phyloP scores from a whole-genome alignment of 2,888 invertebrate genomes.

The Criorhina ranunculi region DNA sequence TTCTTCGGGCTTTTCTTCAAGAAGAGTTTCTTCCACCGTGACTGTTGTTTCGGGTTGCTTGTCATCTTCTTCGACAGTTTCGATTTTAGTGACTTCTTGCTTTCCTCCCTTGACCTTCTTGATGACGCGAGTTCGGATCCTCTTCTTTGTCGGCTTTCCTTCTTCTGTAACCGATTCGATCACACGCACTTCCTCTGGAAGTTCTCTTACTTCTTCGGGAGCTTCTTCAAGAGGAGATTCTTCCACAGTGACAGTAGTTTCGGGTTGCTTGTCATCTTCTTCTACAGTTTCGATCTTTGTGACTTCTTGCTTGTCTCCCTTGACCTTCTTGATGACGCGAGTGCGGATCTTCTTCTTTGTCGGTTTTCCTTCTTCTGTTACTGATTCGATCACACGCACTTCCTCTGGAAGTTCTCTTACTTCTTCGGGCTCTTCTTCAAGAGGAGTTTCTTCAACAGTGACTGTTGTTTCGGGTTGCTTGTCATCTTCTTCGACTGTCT shows the following conservation, averaged over 20 bases:
- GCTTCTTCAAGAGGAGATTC: constrained; percentile 78
- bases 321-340: constrained; percentile 76
- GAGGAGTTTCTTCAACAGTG: constrained; percentile 76
- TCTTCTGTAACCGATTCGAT: constrained; percentile 83
- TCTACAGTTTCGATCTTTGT: constrained; percentile 82
- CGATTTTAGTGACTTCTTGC: constrained; percentile 80
- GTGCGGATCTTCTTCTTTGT: constrained; percentile 78
- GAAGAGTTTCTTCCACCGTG: constrained; percentile 78
- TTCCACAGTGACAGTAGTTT: constrained; percentile 79
- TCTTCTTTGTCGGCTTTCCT: constrained; percentile 81
- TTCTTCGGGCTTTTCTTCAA: constrained; percentile 79
- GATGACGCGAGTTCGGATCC: constrained; percentile 80
- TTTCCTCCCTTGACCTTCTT: constrained; percentile 80
- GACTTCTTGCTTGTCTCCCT: constrained; percentile 79
- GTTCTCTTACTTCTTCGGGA: constrained; percentile 71
- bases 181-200: constrained; percentile 81
- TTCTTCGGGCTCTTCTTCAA: constrained; percentile 73
- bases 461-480: constrained; percentile 80
- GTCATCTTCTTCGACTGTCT: constrained; percentile 83
- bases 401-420: constrained; percentile 78
- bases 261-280: constrained; percentile 81
- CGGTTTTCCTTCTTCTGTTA: constrained; percentile 80
- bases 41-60: constrained; percentile 81
- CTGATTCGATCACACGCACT: constrained; percentile 77
- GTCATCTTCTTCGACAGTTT: constrained; percentile 80